Conservation (phyloP, 2,113 vertebrate species). For the Phycodurus eques region DNA sequence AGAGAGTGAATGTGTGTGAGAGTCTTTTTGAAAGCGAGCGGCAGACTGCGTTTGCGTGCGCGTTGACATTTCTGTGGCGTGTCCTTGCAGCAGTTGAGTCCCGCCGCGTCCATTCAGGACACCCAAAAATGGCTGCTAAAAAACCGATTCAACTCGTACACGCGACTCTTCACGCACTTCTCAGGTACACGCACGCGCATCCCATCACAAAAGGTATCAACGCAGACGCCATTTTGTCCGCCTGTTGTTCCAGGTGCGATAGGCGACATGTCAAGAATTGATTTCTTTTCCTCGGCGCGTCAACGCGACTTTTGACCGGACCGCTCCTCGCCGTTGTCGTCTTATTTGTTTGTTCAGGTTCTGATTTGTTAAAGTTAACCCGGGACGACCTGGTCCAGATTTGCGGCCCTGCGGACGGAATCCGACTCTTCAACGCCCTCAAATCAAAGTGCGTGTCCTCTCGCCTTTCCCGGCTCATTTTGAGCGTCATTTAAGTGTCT, state of each 20-base stretch:
- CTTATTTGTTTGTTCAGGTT: conserved; percentile 72
- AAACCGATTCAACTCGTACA: conserved; percentile 86
- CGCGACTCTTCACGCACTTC: conserved; percentile 91
- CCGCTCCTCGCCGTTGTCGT: too few species aligned
- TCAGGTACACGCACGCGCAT: conserved; percentile 75
- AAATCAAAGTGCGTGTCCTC: conserved; percentile 81
- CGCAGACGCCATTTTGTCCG: not conserved
- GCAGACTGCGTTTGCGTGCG: not conserved
- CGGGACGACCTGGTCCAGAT: conserved; percentile 93
- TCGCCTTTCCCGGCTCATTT: not conserved
- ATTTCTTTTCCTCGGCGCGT: too few species aligned
- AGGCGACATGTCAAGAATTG: too few species aligned
- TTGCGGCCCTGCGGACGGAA: conserved; percentile 90
- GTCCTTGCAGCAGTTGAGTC: conserved; percentile 81
- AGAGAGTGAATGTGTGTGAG: too few species aligned
- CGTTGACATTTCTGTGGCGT: not conserved
- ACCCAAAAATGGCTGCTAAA: conserved; percentile 91
- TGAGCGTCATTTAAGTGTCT: not conserved
- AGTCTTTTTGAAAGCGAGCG: too few species aligned
- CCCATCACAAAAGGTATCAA: conserved; percentile 6
- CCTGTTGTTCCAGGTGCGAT: not conserved
- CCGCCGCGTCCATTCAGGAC: conserved; percentile 89
- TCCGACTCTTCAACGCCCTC: conserved; percentile 91
- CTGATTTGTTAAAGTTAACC: conserved; percentile 92
- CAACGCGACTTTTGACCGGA: too few species aligned